A percentile compares a stretch with the other conserved stretches of the same genome.
phyloP scores from a whole-genome alignment of 2,888 invertebrate species.

The Aphelenchoides bicaudatus region DNA sequence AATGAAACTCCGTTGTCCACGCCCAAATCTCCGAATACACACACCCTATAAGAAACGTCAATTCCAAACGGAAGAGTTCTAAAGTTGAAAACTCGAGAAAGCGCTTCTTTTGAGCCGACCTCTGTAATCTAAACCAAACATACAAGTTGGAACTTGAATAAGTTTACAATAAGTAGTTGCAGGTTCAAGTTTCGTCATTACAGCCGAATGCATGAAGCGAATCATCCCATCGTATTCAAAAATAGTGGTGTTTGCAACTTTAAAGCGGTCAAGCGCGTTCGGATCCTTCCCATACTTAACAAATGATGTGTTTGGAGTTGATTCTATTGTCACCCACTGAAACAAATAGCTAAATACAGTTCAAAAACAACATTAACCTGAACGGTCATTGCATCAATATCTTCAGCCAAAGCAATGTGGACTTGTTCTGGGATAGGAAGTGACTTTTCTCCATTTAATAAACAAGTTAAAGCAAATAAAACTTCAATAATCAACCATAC shows the following conservation, averaged over 20 bases:
- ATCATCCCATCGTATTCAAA: slow-evolving; percentile 33
- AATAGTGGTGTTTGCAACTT: neutral
- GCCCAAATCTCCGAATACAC: slow-evolving; percentile 87
- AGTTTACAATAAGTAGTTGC: slow-evolving; percentile 44
- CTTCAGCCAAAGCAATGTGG: neutral
- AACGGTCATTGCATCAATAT: neutral
- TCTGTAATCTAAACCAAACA: too few relatives aligned
- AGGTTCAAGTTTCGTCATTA: slow-evolving; percentile 61
- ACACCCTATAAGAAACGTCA: slow-evolving; percentile 75
- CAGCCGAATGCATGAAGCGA: slow-evolving; percentile 74
- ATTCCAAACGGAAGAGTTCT: slow-evolving; percentile 65
- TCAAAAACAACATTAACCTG: too few relatives aligned
- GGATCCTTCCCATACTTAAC: slow-evolving; percentile 6
- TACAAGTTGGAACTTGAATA: neutral
- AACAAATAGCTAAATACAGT: too few relatives aligned
- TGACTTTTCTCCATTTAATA: too few relatives aligned
- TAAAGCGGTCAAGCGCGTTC: neutral
- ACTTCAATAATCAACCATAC: neutral
- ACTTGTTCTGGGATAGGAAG: slow-evolving; percentile 14
- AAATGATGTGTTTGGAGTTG: neutral
- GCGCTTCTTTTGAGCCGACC: slow-evolving; percentile 67
- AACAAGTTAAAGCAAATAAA: too few relatives aligned
- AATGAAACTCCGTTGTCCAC: slow-evolving; percentile 84
- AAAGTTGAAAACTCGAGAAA: slow-evolving; percentile 78
- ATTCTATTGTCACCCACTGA: slow-evolving; percentile 8